These are phyloP conservation scores for Odontomyia ornata DNA, from an alignment of 2,888 invertebrate species.

Conservation along the genomic window DNA sequence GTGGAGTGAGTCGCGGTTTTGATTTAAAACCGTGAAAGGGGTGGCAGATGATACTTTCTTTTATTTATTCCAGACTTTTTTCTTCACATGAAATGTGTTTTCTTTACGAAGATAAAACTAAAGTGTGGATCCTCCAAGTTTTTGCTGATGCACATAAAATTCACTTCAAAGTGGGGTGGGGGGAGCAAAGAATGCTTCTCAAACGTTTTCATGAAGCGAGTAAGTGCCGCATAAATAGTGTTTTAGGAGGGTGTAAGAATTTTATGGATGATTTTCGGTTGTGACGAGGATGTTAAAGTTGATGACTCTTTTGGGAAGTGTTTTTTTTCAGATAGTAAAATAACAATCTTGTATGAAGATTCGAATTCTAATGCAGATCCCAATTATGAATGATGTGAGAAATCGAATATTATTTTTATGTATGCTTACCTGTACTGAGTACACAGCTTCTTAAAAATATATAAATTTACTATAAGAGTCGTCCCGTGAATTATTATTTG, in stretches of 20 bases:
- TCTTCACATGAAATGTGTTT: neutral
- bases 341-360: too few relatives aligned
- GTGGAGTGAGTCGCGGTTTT: neutral
- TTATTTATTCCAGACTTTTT: too few relatives aligned
- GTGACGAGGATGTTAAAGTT: neutral
- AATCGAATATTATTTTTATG: too few relatives aligned
- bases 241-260: neutral
- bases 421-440: too few relatives aligned
- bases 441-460: too few relatives aligned
- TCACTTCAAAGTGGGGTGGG: neutral
- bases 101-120: neutral
- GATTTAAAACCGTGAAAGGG: neutral
- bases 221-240: neutral
- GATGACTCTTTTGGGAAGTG: too few relatives aligned
- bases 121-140: neutral
- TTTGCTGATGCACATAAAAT: neutral
- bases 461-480: too few relatives aligned
- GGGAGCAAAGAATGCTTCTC: neutral
- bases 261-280: neutral
- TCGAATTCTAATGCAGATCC: too few relatives aligned
- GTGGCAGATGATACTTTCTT: neutral
- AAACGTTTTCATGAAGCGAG: neutral
- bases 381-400: too few relatives aligned
- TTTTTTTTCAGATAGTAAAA: too few relatives aligned
- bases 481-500: too few relatives aligned